Percentiles rank a stretch among this genome's conserved stretches.
These are phyloP conservation scores for Siniperca chuatsi DNA, from an alignment of 2,113 vertebrate species.

Conservation along the genomic window DNA sequence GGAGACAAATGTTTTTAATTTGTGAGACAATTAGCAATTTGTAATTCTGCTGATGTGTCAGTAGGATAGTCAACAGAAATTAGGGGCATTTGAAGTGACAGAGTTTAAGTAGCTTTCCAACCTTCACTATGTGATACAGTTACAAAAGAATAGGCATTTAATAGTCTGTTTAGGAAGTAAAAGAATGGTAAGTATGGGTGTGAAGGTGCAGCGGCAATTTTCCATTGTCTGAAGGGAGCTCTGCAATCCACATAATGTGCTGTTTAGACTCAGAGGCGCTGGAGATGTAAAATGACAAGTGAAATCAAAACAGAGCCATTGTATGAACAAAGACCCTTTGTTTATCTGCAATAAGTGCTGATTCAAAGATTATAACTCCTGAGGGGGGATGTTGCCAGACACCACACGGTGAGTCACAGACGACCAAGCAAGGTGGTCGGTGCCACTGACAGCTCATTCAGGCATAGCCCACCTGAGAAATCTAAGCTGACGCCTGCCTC, in stretches of 20 bases:
- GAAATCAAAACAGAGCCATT: conserved; percentile 29
- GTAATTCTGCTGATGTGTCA: not conserved
- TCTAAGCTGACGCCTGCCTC: conserved; percentile 52
- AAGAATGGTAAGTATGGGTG: not conserved
- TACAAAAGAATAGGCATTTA: not conserved
- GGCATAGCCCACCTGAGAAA: conserved; percentile 61
- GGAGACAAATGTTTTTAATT: not conserved
- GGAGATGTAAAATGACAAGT: conserved; percentile 11
- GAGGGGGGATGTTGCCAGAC: conserved; percentile 8
- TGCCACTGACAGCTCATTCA: conserved; percentile 51
- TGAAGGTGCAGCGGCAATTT: not conserved
- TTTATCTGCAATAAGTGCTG: conserved; percentile 16
- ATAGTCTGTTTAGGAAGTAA: not conserved
- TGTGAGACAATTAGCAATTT: not conserved
- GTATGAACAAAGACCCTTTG: conserved; percentile 1
- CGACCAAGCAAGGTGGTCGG: not conserved
- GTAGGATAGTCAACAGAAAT: not conserved
- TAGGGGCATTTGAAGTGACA: not conserved
- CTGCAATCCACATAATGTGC: not conserved
- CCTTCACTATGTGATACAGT: not conserved
- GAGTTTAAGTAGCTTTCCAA: not conserved
- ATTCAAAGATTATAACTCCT: conserved; percentile 24
- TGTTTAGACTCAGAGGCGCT: conserved; percentile 7
- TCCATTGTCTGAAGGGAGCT: not conserved
- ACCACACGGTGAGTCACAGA: not conserved